Evolutionary conservation across 2,797 vertebrate genomes (phyloP).

Genomic region (Halcyon leucocephala): DNA sequence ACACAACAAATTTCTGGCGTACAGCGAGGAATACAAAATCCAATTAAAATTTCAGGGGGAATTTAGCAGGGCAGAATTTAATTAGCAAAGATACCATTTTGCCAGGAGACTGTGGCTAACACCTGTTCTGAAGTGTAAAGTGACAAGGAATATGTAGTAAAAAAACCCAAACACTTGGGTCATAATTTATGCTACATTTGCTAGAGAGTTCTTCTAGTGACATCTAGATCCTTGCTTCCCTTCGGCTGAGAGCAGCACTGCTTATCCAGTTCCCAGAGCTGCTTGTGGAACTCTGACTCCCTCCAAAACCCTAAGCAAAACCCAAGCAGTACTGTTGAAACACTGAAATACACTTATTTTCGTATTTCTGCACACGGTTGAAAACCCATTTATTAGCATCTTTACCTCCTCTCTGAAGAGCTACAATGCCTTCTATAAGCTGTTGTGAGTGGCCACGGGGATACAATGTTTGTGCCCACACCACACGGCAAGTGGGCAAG

Average conservation of each 20-base stretch:
- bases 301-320: not conserved
- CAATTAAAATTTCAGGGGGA: slow-evolving; percentile 40
- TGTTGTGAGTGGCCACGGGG: not conserved
- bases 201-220: not conserved
- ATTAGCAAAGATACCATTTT: slow-evolving; percentile 43
- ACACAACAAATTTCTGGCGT: not conserved
- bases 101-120: slow-evolving; percentile 35
- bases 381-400: not conserved
- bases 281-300: not conserved
- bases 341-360: not conserved
- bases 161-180: not conserved
- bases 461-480: rapidly evolving
- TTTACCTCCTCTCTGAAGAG: not conserved
- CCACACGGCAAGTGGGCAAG: rapidly evolving
- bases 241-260: not conserved
- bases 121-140: slow-evolving; percentile 26
- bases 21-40: slow-evolving; percentile 6
- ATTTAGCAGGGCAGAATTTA: slow-evolving; percentile 44
- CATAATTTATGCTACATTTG: not conserved
- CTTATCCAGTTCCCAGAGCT: not conserved
- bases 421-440: not conserved
- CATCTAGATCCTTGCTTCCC: not conserved
- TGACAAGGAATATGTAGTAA: not conserved
- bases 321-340: not conserved
- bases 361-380: not conserved